Conservation (phyloP, 2,113 vertebrate species). For the Anolis carolinensis region DNA sequence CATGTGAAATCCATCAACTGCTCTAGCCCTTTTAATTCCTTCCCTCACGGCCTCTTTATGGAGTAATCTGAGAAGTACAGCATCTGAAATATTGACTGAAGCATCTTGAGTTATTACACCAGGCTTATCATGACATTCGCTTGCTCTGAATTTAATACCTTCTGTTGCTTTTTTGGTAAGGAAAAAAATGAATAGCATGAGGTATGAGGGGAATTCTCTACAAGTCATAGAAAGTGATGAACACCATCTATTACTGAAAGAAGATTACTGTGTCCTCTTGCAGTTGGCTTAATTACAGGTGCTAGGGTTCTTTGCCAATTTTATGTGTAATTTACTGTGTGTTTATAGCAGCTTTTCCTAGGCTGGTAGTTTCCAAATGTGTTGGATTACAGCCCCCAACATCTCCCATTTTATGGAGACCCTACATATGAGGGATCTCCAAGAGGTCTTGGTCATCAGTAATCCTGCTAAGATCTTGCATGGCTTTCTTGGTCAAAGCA, state of each 20-base stretch:
- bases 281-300: conserved; percentile 50
- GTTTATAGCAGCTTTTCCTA: neutral
- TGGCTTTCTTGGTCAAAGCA: too few species aligned
- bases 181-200: conserved; percentile 54
- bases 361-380: neutral
- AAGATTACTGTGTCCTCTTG: conserved; percentile 3
- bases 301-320: neutral
- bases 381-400: too few species aligned
- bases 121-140: conserved; percentile 49
- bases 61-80: neutral
- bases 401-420: neutral
- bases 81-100: conserved; percentile 34
- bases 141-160: conserved; percentile 58
- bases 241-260: conserved; percentile 46
- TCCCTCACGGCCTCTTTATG: conserved; percentile 13
- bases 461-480: too few species aligned
- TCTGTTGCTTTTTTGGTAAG: conserved; percentile 48
- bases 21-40: conserved; percentile 17
- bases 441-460: too few species aligned
- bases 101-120: conserved; percentile 40
- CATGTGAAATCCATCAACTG: rapidly evolving
- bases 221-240: conserved; percentile 57
- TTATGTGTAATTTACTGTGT: conserved; percentile 15
- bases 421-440: too few species aligned
- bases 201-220: conserved; percentile 49